phyloP scores from a whole-genome alignment of 2,888 invertebrate genomes.

The Eupsilia transversa region DNA sequence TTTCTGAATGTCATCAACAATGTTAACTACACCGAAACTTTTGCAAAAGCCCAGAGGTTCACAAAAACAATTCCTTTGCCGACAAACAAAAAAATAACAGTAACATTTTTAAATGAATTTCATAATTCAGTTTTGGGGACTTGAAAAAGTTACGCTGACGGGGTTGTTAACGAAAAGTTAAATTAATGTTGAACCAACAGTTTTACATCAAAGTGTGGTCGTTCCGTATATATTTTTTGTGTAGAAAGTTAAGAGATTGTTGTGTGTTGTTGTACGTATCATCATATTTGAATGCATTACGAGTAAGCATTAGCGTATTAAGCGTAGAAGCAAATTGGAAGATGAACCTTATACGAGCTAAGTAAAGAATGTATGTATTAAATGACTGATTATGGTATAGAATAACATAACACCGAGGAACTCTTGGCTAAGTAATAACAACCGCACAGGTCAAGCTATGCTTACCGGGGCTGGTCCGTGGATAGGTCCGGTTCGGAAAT shows the following conservation, averaged over 20 bases:
- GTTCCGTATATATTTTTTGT: slow-evolving; percentile 3
- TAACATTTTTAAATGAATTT: slow-evolving; percentile 74
- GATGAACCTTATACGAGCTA: not conserved
- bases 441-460: too few relatives aligned
- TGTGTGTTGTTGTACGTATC: not conserved
- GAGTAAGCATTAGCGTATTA: too few relatives aligned
- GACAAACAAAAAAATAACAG: slow-evolving; percentile 62
- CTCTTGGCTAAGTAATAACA: too few relatives aligned
- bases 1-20: slow-evolving; percentile 35
- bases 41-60: slow-evolving; percentile 38
- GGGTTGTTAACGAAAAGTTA: slow-evolving; percentile 77
- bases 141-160: slow-evolving; percentile 67
- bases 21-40: slow-evolving; percentile 48
- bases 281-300: not conserved
- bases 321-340: not conserved
- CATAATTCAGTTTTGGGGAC: slow-evolving; percentile 77
- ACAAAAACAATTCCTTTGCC: slow-evolving; percentile 69
- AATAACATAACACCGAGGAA: too few relatives aligned
- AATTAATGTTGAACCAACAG: slow-evolving; percentile 71
- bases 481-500: too few relatives aligned
- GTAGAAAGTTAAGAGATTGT: slow-evolving; percentile 8
- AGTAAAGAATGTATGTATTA: too few relatives aligned
- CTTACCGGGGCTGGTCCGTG: too few relatives aligned
- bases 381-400: too few relatives aligned
- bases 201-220: slow-evolving; percentile 55